These are phyloP conservation scores for Corythornis leucogaster DNA, from an alignment of 2,797 vertebrate species.

Conservation along the genomic window DNA sequence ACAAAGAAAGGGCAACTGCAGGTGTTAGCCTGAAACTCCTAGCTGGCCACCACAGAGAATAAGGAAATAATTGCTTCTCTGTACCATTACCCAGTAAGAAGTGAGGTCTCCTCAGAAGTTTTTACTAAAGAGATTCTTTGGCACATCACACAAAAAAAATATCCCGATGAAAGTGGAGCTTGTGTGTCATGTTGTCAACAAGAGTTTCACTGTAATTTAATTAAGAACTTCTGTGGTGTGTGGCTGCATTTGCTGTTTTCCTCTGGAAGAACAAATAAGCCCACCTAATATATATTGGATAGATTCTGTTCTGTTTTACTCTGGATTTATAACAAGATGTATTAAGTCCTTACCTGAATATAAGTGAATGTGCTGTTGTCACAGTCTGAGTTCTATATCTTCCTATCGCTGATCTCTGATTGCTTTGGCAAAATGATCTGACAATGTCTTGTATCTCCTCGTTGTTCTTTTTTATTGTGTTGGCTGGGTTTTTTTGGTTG, in stretches of 20 bases:
- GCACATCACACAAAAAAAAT: not conserved
- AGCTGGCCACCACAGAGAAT: not conserved
- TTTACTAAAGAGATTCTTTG: conserved; percentile 12
- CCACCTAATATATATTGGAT: not conserved
- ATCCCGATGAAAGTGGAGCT: not conserved
- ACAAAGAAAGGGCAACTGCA: conserved; percentile 37
- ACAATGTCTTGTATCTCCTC: not conserved
- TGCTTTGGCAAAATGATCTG: not conserved
- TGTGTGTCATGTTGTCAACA: not conserved
- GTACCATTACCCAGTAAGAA: not conserved
- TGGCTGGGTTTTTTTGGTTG: too few relatives aligned
- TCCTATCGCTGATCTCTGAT: not conserved
- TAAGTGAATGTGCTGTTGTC: not conserved
- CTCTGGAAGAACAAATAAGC: not conserved
- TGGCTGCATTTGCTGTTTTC: not conserved
- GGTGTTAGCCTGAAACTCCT: conserved; percentile 9
- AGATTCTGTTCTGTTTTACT: not conserved
- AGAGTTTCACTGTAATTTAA: not conserved
- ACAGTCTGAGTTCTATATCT: not conserved
- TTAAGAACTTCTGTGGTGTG: not conserved
- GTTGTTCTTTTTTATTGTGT: too few relatives aligned
- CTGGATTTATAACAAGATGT: not conserved
- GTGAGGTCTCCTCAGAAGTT: not conserved
- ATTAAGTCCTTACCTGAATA: not conserved
- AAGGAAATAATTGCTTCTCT: conserved; percentile 34